These are phyloP conservation scores for Synanthedon formicaeformis DNA, from an alignment of 2,888 invertebrate genomes.

Conservation along the genomic window DNA sequence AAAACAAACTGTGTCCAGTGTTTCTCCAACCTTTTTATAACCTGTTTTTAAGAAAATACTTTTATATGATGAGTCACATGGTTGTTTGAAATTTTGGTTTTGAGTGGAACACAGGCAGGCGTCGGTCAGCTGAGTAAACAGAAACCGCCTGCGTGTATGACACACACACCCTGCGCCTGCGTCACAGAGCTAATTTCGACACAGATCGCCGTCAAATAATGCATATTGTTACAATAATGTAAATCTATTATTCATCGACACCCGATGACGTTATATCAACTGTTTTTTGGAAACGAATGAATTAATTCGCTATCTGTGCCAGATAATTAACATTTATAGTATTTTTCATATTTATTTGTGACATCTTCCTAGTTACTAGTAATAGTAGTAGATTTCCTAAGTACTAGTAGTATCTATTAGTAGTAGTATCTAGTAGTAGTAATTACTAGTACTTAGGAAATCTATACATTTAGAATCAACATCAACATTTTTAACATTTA, in stretches of 20 bases:
- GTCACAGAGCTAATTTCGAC: constrained; percentile 54
- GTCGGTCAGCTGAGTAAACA: constrained; percentile 40
- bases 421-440: too few relatives aligned
- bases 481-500: too few relatives aligned
- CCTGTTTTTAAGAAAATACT: background rate
- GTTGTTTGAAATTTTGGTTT: constrained; percentile 12
- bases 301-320: constrained; percentile 13
- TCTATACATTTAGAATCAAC: too few relatives aligned
- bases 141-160: constrained; percentile 26
- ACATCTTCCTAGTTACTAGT: too few relatives aligned
- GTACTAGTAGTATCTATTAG: too few relatives aligned
- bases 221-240: constrained; percentile 30
- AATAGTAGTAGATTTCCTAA: too few relatives aligned
- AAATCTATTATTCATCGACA: constrained; percentile 22
- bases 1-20: background rate
- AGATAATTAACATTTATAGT: too few relatives aligned
- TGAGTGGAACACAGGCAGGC: constrained; percentile 11
- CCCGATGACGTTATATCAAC: constrained; percentile 18
- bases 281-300: constrained; percentile 23
- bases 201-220: constrained; percentile 22
- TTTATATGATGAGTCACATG: constrained; percentile 12
- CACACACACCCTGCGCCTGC: constrained; percentile 48
- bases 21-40: background rate
- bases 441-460: too few relatives aligned
- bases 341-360: too few relatives aligned